phyloP scores from a whole-genome alignment of 2,888 invertebrate genomes.

The Eupithecia centaureata region DNA sequence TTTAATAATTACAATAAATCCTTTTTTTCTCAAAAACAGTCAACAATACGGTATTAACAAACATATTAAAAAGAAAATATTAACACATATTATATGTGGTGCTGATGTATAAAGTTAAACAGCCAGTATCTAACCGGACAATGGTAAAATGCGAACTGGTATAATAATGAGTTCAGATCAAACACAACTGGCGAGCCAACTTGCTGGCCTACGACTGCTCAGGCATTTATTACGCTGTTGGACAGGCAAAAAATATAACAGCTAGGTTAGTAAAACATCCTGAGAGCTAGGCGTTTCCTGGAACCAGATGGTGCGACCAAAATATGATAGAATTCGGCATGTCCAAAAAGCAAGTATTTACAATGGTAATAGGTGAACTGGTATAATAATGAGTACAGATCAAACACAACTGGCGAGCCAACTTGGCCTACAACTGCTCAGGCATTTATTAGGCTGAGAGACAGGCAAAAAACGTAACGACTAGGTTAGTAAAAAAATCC shows the following conservation, averaged over 20 bases:
- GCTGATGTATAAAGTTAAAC: not conserved
- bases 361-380: constrained; percentile 27
- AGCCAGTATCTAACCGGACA: not conserved
- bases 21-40: too few species aligned
- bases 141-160: constrained; percentile 29
- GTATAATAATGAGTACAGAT: constrained; percentile 40
- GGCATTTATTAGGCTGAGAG: constrained; percentile 29
- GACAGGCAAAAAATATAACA: not conserved
- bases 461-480: not conserved
- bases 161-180: constrained; percentile 42
- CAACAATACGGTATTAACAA: too few species aligned
- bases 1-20: too few species aligned
- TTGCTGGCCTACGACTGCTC: constrained; percentile 27
- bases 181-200: constrained; percentile 39
- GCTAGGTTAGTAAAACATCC: constrained; percentile 2
- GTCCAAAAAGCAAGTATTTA: too few species aligned
- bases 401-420: constrained; percentile 39
- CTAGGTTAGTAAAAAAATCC: not conserved
- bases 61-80: too few species aligned
- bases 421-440: constrained; percentile 23
- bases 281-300: too few species aligned
- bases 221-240: constrained; percentile 30
- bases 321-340: too few species aligned
- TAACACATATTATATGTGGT: too few species aligned
- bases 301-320: too few species aligned